Conservation (phyloP, 2,888 invertebrate genomes). For the Caenorhabditis sp. region DNA sequence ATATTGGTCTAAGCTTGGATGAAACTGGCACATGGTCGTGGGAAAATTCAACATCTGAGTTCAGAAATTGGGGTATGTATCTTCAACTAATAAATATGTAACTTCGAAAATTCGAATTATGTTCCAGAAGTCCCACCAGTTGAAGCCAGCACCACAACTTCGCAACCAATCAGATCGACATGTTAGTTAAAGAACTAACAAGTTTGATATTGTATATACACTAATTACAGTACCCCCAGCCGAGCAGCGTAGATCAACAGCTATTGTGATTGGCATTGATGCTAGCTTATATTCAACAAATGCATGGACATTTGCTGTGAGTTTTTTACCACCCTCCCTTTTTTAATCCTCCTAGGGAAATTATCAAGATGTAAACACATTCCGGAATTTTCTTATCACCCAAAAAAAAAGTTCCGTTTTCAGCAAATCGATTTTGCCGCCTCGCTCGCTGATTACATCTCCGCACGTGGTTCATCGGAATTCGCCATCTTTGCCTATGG, state of each 20-base stretch:
- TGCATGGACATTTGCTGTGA: slow-evolving; percentile 20
- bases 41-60: slow-evolving; percentile 11
- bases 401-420: too few relatives aligned
- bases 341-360: background rate
- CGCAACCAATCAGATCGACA: slow-evolving; percentile 10
- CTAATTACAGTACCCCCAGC: slow-evolving; percentile 11
- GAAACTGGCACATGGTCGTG: slow-evolving; percentile 11
- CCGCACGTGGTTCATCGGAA: slow-evolving; percentile 22
- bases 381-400: too few relatives aligned
- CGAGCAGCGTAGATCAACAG: slow-evolving; percentile 23
- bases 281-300: slow-evolving; percentile 27
- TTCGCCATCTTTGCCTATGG: slow-evolving; percentile 34
- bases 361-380: background rate
- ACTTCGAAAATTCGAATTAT: background rate
- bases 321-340: background rate
- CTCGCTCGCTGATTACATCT: slow-evolving; percentile 17
- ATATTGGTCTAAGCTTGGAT: slow-evolving; percentile 1
- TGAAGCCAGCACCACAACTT: slow-evolving; percentile 11
- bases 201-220: background rate
- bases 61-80: slow-evolving; percentile 17
- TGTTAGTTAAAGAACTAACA: background rate
- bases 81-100: too few relatives aligned
- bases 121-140: slow-evolving; percentile 10
- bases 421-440: slow-evolving; percentile 28
- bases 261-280: slow-evolving; percentile 26